A percentile compares a stretch with the other conserved stretches of the same genome.
phyloP scores from a whole-genome alignment of 2,797 vertebrate species.

The Eulemur rubriventer region DNA sequence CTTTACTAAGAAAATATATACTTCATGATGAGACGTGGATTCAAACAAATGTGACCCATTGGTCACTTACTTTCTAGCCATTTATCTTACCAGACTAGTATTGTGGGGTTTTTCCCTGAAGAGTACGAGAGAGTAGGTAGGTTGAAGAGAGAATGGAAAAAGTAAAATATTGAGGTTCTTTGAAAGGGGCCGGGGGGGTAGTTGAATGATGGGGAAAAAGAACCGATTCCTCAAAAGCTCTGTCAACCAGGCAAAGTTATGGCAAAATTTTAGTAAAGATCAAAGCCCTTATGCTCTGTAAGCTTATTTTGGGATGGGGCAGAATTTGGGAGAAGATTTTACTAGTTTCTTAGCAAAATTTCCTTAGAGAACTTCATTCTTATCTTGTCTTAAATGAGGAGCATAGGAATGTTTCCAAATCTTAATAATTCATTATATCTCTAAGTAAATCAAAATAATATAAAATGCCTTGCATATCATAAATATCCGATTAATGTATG shows the following conservation, averaged over 20 bases:
- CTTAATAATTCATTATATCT: neutral
- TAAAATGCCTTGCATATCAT: neutral
- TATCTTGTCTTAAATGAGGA: neutral
- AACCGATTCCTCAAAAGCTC: neutral
- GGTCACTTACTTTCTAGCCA: neutral
- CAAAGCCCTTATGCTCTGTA: neutral
- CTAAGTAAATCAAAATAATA: neutral
- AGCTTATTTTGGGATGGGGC: neutral
- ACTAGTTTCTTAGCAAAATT: neutral
- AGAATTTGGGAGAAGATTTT: neutral
- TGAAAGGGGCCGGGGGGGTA: neutral
- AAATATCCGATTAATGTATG: neutral
- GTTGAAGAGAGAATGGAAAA: neutral
- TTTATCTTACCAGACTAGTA: neutral
- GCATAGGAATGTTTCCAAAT: neutral
- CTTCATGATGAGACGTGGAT: neutral
- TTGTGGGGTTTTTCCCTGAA: neutral
- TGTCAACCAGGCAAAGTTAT: neutral
- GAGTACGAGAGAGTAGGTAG: neutral
- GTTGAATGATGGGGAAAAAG: neutral
- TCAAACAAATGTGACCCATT: neutral
- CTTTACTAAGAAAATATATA: conserved; percentile 12
- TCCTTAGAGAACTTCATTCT: neutral
- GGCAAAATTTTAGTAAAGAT: neutral
- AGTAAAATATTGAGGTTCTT: neutral